phyloP scores from a whole-genome alignment of 2,888 invertebrate species.

The Epiblema foenella region DNA sequence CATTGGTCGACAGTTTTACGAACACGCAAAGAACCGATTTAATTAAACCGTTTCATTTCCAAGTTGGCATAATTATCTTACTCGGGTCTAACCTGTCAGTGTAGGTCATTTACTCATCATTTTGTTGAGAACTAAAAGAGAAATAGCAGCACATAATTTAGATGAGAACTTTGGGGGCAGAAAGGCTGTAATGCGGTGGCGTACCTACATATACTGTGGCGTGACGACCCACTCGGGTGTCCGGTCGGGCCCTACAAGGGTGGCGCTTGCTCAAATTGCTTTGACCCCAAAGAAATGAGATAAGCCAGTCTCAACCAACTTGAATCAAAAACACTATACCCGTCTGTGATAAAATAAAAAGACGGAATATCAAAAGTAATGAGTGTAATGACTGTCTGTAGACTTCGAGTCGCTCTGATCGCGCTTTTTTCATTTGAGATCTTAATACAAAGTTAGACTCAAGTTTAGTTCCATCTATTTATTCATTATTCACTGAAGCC shows the following conservation, averaged over 20 bases:
- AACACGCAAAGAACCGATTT: constrained; percentile 7
- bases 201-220: constrained; percentile 53
- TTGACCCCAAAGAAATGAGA: constrained; percentile 63
- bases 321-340: constrained; percentile 21
- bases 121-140: constrained; percentile 50
- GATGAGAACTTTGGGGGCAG: constrained; percentile 54
- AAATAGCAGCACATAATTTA: constrained; percentile 51
- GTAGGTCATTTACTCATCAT: constrained; percentile 20
- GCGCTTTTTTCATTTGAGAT: neutral
- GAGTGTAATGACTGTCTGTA: neutral
- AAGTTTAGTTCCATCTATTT: constrained; percentile 18
- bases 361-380: constrained; percentile 7
- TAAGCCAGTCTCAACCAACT: constrained; percentile 54
- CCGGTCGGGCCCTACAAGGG: constrained; percentile 59
- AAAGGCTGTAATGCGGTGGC: constrained; percentile 61
- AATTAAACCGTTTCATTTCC: constrained; percentile 6
- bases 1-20: neutral
- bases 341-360: constrained; percentile 9
- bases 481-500: neutral
- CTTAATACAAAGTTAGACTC: constrained; percentile 9
- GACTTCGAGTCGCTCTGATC: neutral
- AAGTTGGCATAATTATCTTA: neutral
- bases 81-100: neutral
- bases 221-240: constrained; percentile 51
- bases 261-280: constrained; percentile 65